Evolutionary conservation across 2,113 vertebrate species (phyloP), one percentile per base, ranked within the genome.

Genomic region (Raja brachyura): DNA sequence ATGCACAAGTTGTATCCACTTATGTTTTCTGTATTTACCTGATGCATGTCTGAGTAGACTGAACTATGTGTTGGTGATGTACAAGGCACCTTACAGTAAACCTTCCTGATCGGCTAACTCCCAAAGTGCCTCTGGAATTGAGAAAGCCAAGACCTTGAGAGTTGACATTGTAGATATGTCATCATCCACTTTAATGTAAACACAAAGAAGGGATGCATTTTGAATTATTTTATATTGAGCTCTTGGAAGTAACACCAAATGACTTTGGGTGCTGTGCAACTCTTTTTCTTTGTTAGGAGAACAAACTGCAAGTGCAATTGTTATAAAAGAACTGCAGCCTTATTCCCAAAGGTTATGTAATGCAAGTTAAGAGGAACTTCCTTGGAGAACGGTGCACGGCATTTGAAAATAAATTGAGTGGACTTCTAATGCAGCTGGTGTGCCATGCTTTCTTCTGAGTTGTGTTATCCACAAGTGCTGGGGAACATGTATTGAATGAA

Each of bases 261-360:
- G 20, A 90, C 68, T 31, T 68, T 90, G 31, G 88, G 33, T 90
- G 88, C 88, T 48, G 88, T 90, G 63, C 48, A 90, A 90, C 33
- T 90, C 39, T 81, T 81, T 81, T 81, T 54, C 78, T 81, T 81
- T 81, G 33, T 39, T 14, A 39, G n/a, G 28, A 10, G 63, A 90
- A 68, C 18, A 48, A 31, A 70, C 63, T 39, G 78, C n/a, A 33
- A 70, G n/a, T 48, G 66, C 31, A 39, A 48, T 90, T 90, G 66
- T 90, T 68, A 66, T 90, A 18, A 39, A 90, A 9, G 13, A 68
- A 31, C 63, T 90, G 63, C 14, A 33, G n/a, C 81, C 13, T 90
- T 68, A 48, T 70, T 90, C 63, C 31, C 88, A 20, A 88, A 56
- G 16, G 18, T 73, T 16, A 13, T 68, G 59, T 66, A 16, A 54